These are phyloP conservation scores for Drosophila saltans DNA, from an alignment of 1,140 invertebrate species.

Conservation along the genomic window DNA sequence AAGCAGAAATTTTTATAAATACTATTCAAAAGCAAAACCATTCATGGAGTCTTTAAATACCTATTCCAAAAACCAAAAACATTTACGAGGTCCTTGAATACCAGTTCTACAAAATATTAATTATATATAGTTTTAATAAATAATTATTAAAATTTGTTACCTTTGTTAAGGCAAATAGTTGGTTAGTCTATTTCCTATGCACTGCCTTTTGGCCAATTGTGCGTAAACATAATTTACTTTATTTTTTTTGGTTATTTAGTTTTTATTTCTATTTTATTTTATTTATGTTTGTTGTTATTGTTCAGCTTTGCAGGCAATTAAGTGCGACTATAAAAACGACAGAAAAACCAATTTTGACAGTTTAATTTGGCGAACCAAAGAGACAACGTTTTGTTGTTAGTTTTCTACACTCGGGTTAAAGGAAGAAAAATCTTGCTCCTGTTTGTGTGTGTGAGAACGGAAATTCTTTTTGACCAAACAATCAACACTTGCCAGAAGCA, in stretches of 20 bases:
- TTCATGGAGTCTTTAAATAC: no score
- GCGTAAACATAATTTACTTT: not conserved
- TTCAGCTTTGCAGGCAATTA: slow-evolving; percentile 36
- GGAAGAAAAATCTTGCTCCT: slow-evolving; percentile 35
- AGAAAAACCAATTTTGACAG: slow-evolving; percentile 37
- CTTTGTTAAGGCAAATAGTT: no score
- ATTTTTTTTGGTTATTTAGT: not conserved
- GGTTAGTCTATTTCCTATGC: not conserved
- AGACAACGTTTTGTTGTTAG: slow-evolving; percentile 32
- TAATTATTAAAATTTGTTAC: no score
- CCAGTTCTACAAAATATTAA: no score
- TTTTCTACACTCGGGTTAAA: slow-evolving; percentile 20
- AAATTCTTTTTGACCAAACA: slow-evolving; percentile 70
- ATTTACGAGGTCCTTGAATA: no score
- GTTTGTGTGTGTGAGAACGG: slow-evolving; percentile 7
- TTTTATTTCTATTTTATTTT: not conserved
- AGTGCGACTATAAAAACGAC: slow-evolving; percentile 35
- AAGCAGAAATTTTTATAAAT: no score
- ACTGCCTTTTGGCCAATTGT: not conserved
- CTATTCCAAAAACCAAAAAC: no score
- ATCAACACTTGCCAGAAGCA: slow-evolving; percentile 58
- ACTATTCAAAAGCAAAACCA: no score
- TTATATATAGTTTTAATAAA: no score
- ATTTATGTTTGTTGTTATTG: slow-evolving; percentile 6
- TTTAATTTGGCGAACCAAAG: slow-evolving; percentile 49